Evolutionary conservation across 1,140 invertebrate species (phyloP).

Genomic region (Melanaphis sacchari): DNA sequence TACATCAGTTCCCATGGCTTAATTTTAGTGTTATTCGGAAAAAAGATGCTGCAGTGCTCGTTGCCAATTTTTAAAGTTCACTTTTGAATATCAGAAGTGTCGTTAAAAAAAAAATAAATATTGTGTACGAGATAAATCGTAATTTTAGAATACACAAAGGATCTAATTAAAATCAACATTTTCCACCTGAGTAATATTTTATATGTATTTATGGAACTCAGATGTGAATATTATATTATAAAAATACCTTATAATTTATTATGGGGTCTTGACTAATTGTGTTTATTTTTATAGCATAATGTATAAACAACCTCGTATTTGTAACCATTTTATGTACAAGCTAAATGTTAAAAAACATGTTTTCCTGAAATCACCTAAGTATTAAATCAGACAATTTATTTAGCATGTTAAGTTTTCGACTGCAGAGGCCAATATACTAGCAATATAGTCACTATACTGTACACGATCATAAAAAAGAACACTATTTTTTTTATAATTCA

Average conservation of each 20-base stretch:
- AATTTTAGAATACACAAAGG: neutral
- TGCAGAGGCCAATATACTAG: neutral
- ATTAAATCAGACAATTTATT: neutral
- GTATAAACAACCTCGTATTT: neutral
- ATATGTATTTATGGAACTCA: slow-evolving; percentile 15
- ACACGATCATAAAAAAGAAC: neutral
- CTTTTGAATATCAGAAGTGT: neutral
- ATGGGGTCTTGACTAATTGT: neutral
- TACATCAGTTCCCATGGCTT: no score
- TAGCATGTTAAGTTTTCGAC: neutral
- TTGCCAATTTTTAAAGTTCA: slow-evolving; percentile 14
- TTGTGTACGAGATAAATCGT: neutral
- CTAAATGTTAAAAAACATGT: neutral
- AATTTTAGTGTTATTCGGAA: neutral
- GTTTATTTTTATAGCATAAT: neutral
- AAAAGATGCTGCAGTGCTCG: neutral
- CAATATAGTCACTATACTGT: neutral
- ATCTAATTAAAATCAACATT: slow-evolving; percentile 6
- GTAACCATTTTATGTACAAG: neutral
- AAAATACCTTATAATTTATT: neutral
- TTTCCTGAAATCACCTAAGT: neutral
- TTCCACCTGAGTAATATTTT: slow-evolving; percentile 43
- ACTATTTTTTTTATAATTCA: neutral
- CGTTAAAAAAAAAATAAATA: neutral
- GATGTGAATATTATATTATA: neutral